A percentile compares a stretch with the other conserved stretches of the same genome.
Evolutionary conservation across 2,888 invertebrate species (phyloP).

Genomic region (Sympetrum striolatum): DNA sequence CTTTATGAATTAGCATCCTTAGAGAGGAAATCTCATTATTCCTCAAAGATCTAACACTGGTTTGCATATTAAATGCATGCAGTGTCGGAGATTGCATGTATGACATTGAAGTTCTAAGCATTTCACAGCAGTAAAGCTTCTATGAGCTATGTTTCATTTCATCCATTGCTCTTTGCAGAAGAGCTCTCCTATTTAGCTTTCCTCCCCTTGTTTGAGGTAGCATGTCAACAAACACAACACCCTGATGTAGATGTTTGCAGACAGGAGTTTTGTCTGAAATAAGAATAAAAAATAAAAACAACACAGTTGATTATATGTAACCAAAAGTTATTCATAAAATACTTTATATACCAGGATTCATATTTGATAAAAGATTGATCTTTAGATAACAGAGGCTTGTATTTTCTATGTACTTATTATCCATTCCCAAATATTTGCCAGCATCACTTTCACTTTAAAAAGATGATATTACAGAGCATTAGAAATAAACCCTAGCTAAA

Average conservation of each 20-base stretch:
- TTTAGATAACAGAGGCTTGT: too few relatives aligned
- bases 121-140: neutral
- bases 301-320: neutral
- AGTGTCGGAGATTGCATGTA: neutral
- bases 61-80: neutral
- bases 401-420: too few relatives aligned
- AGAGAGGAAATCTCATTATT: neutral
- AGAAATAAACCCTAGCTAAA: too few relatives aligned
- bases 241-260: conserved; percentile 5
- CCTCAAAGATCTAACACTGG: neutral
- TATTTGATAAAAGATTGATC: too few relatives aligned
- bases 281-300: neutral
- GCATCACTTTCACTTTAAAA: too few relatives aligned
- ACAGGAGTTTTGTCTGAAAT: neutral
- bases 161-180: neutral
- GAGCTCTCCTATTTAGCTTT: neutral
- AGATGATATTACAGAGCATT: too few relatives aligned
- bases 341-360: too few relatives aligned
- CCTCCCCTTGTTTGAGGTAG: neutral
- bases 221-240: neutral
- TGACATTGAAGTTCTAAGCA: neutral
- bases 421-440: too few relatives aligned
- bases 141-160: neutral
- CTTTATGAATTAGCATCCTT: neutral
- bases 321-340: too few relatives aligned